These are phyloP conservation scores for Acromyrmex heyeri DNA, from an alignment of 1,140 invertebrate species.

Conservation along the genomic window DNA sequence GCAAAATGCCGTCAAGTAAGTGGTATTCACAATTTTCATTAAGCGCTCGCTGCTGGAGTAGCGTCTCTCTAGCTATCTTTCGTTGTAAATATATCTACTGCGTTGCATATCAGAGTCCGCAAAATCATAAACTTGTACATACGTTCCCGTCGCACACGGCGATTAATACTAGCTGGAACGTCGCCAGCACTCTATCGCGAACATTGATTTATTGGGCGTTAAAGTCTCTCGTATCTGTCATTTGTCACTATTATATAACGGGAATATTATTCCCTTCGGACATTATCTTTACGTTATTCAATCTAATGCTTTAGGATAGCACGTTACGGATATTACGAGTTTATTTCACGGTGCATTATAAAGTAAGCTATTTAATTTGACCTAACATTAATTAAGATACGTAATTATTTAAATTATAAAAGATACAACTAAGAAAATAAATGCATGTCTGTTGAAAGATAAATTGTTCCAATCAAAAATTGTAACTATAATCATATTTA, in stretches of 20 bases:
- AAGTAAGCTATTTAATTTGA: constrained; percentile 9
- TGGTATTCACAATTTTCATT: constrained; percentile 57
- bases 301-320: not conserved
- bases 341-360: not conserved
- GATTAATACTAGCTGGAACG: constrained; percentile 17
- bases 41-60: constrained; percentile 17
- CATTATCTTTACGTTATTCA: not conserved
- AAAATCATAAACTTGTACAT: constrained; percentile 18
- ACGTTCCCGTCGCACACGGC: not conserved
- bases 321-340: not conserved
- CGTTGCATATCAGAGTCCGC: not conserved
- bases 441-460: not conserved
- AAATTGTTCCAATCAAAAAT: not conserved
- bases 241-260: not conserved
- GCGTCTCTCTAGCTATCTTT: not conserved
- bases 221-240: not conserved
- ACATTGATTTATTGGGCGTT: constrained; percentile 16
- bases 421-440: not conserved
- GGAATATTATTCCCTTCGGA: not conserved
- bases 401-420: not conserved
- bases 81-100: not conserved
- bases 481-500: not conserved
- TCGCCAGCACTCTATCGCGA: not conserved
- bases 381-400: not conserved
- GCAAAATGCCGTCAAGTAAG: constrained; percentile 48